Conservation (phyloP, 2,888 invertebrate genomes). For the Siphonodentalium dalli region DNA sequence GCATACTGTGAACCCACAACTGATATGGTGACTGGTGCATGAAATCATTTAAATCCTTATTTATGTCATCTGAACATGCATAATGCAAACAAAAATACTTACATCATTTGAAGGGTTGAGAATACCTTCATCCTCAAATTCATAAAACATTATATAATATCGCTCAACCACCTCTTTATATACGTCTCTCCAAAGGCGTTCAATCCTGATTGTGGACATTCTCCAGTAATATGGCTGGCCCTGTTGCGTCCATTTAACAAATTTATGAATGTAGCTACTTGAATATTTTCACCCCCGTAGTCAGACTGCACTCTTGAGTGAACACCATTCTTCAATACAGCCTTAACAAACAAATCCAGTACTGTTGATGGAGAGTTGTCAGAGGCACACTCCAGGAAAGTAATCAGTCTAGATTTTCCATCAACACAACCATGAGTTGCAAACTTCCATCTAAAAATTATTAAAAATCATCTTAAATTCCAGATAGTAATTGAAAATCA, state of each 20-base stretch:
- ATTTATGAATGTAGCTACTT: slow-evolving; percentile 11
- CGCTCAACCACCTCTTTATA: slow-evolving; percentile 1
- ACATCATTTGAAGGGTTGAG: slow-evolving; percentile 1
- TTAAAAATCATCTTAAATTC: neutral
- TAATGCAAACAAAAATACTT: slow-evolving; percentile 5
- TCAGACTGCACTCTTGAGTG: slow-evolving; percentile 16
- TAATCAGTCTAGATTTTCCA: slow-evolving; percentile 8
- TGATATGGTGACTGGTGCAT: too few relatives aligned
- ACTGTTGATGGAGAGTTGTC: slow-evolving; percentile 11
- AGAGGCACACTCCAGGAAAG: neutral
- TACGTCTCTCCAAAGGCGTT: slow-evolving; percentile 21
- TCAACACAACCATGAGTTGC: slow-evolving; percentile 15
- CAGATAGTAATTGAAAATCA: neutral
- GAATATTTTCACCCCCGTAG: slow-evolving; percentile 10
- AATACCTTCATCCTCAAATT: slow-evolving; percentile 3
- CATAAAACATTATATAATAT: slow-evolving; percentile 8
- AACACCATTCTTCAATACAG: slow-evolving; percentile 2
- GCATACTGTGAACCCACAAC: too few relatives aligned
- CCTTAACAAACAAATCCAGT: slow-evolving; percentile 5
- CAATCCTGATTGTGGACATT: too few relatives aligned
- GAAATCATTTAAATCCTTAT: too few relatives aligned
- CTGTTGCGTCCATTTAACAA: neutral
- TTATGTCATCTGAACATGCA: too few relatives aligned
- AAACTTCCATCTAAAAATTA: slow-evolving; percentile 7
- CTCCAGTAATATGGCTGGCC: slow-evolving; percentile 10